Evolutionary conservation across 2,888 invertebrate species (phyloP).

Genomic region (Lingula anatina): DNA sequence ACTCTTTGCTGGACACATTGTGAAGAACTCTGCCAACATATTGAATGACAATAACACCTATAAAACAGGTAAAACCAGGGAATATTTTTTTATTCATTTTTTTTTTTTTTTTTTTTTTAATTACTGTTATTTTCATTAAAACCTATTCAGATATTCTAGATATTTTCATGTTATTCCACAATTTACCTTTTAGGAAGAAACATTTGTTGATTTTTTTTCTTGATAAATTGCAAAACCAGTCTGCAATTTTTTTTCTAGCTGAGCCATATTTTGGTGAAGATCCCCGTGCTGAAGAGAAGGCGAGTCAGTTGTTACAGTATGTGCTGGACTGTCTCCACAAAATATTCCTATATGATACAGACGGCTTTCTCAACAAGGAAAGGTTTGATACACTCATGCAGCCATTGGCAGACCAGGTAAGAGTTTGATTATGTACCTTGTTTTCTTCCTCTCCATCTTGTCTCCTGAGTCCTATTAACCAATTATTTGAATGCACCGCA

Average conservation of each 20-base stretch:
- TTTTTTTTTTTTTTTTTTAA: too few species aligned
- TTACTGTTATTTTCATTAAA: too few species aligned
- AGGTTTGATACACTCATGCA: conserved; percentile 79
- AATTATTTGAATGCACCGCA: too few species aligned
- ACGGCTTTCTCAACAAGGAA: conserved; percentile 78
- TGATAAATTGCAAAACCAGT: too few species aligned
- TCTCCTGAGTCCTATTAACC: too few species aligned
- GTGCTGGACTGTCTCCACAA: conserved; percentile 71
- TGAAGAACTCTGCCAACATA: conserved; percentile 74
- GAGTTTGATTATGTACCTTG: too few species aligned
- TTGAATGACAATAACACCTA: conserved; percentile 64
- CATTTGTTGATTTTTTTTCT: too few species aligned
- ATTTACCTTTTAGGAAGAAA: too few species aligned
- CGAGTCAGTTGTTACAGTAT: conserved; percentile 63
- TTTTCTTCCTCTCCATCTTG: too few species aligned
- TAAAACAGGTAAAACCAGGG: conserved; percentile 55
- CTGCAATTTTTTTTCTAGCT: conserved; percentile 21
- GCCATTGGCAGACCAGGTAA: conserved; percentile 78
- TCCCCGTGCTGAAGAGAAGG: conserved; percentile 51
- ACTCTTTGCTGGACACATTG: conserved; percentile 80
- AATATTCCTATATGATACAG: conserved; percentile 77
- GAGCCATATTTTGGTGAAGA: conserved; percentile 28
- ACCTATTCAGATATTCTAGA: too few species aligned
- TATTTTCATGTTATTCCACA: too few species aligned
- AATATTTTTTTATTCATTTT: too few species aligned